phyloP scores from a whole-genome alignment of 2,113 vertebrate genomes.

The Eulemur rufifrons region DNA sequence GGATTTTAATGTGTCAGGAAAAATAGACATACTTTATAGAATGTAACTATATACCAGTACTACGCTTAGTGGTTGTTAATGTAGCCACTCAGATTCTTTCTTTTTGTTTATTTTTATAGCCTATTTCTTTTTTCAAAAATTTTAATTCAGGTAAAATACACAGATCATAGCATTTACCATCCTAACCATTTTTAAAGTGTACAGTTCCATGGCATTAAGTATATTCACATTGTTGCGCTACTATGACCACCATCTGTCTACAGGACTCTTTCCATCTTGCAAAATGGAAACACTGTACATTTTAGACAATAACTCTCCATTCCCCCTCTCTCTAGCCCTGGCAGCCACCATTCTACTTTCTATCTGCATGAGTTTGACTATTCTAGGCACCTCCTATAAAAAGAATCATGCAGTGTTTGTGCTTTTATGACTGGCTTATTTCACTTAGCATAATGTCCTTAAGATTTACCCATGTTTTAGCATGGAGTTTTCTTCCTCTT shows the following conservation, averaged over 20 bases:
- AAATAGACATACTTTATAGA: neutral
- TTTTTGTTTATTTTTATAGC: neutral
- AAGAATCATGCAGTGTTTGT: neutral
- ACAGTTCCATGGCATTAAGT: neutral
- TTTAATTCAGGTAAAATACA: neutral
- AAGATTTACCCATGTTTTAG: neutral
- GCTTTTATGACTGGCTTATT: neutral
- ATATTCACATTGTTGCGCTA: neutral
- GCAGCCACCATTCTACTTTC: too few relatives aligned
- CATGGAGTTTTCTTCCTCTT: neutral
- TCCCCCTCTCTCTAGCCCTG: neutral
- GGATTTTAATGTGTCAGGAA: neutral
- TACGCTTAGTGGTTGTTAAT: neutral
- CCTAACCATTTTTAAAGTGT: neutral
- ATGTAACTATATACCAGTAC: neutral
- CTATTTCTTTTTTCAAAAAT: neutral
- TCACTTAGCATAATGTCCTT: neutral
- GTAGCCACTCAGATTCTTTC: neutral
- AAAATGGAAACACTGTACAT: neutral
- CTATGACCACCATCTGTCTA: neutral
- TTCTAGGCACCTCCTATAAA: fast-evolving
- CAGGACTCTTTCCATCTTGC: neutral
- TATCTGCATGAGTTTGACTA: neutral
- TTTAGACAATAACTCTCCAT: neutral
- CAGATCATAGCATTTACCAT: neutral